Evolutionary conservation across 2,113 vertebrate species (phyloP).

Genomic region (Mohoua ochrocephala): DNA sequence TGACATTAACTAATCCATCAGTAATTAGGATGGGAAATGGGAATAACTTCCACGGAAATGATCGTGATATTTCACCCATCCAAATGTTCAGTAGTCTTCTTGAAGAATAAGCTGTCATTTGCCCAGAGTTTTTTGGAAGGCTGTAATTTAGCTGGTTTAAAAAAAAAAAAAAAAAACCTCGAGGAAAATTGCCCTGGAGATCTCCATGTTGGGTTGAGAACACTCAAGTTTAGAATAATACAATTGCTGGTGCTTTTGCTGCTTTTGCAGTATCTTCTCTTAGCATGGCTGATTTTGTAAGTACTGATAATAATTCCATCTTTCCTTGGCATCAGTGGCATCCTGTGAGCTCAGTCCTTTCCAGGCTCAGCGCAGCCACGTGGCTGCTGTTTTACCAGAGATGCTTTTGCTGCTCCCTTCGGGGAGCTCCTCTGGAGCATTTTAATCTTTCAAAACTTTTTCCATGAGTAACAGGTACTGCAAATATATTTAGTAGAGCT

Average conservation of each 20-base stretch:
- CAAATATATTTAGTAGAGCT: neutral
- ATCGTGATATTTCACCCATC: constrained; percentile 12
- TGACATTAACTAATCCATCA: constrained; percentile 45
- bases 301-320: neutral
- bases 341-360: neutral
- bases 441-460: neutral
- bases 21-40: constrained; percentile 63
- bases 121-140: neutral
- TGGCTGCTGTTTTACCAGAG: neutral
- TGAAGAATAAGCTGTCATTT: neutral
- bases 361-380: neutral
- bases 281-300: neutral
- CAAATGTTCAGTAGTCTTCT: neutral
- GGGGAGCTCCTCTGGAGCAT: neutral
- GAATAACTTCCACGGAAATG: constrained; percentile 22
- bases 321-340: neutral
- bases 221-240: neutral
- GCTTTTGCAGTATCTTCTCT: neutral
- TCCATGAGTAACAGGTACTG: neutral
- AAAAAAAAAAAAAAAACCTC: neutral
- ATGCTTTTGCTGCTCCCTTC: neutral
- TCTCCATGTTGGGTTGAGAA: neutral
- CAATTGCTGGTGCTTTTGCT: neutral
- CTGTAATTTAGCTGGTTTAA: neutral
- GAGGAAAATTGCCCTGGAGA: neutral